These are phyloP conservation scores for Rhyacophila evoluta DNA, from an alignment of 2,888 invertebrate genomes.

Conservation along the genomic window DNA sequence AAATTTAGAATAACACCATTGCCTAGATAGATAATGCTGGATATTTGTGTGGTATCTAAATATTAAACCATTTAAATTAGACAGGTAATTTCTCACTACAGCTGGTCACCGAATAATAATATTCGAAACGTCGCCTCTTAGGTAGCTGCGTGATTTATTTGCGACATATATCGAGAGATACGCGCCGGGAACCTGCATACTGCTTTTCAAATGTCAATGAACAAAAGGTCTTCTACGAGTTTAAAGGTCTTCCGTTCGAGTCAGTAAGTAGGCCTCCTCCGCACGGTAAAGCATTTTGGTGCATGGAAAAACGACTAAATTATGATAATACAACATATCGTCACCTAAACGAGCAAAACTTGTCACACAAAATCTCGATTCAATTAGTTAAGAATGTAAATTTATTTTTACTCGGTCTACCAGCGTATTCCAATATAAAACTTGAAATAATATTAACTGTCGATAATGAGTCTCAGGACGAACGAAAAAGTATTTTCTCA, in stretches of 20 bases:
- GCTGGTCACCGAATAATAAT: not conserved
- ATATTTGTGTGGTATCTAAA: not conserved
- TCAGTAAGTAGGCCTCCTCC: not conserved
- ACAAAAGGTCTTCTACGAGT: constrained; percentile 18
- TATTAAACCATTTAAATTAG: not conserved
- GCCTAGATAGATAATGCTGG: too few relatives aligned
- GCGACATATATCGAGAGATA: constrained; percentile 20
- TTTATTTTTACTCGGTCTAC: too few relatives aligned
- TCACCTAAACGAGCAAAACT: too few relatives aligned
- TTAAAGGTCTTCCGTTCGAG: not conserved
- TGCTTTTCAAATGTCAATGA: constrained; percentile 4
- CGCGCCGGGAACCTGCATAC: not conserved
- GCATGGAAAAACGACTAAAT: too few relatives aligned
- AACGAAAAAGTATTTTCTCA: too few relatives aligned
- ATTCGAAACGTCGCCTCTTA: not conserved
- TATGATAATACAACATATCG: too few relatives aligned
- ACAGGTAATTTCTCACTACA: not conserved
- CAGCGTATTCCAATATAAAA: too few relatives aligned
- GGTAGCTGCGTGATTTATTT: not conserved
- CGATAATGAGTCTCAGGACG: too few relatives aligned
- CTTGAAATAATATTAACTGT: too few relatives aligned
- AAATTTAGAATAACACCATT: too few relatives aligned
- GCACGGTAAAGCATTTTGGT: not conserved
- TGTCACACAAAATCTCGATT: too few relatives aligned
- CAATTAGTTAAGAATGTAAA: too few relatives aligned